A percentile compares a stretch with the other conserved stretches of the same genome.
Conservation (phyloP, 2,113 vertebrate genomes). For the Coptodon rendalli region DNA sequence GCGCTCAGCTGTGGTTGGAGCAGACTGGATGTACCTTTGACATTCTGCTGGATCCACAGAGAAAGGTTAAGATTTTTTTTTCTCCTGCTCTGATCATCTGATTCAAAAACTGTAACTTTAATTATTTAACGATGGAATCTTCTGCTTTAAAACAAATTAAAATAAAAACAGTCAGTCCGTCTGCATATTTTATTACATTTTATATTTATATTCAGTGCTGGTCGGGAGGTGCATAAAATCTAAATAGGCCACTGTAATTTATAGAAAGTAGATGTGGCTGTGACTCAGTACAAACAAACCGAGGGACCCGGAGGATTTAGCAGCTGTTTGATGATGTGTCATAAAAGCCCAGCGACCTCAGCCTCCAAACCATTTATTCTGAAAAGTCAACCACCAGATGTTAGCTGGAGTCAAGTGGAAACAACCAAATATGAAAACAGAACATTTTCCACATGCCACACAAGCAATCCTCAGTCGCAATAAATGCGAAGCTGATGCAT, state of each 20-base stretch:
- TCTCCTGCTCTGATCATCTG: background rate
- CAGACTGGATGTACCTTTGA: slow-evolving; percentile 60
- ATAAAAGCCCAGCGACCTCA: background rate
- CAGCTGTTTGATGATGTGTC: slow-evolving; percentile 29
- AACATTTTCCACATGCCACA: slow-evolving; percentile 9
- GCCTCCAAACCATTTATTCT: background rate
- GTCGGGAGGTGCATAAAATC: background rate
- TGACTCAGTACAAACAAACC: background rate
- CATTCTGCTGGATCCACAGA: slow-evolving; percentile 63
- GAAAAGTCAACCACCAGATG: slow-evolving; percentile 18
- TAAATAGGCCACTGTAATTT: background rate
- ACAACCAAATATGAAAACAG: background rate
- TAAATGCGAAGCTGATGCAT: background rate
- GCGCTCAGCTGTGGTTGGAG: slow-evolving; percentile 59
- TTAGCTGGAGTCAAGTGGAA: background rate
- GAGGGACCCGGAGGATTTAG: background rate
- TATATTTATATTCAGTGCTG: background rate
- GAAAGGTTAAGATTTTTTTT: slow-evolving; percentile 22
- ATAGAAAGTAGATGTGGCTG: background rate
- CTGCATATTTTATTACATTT: background rate
- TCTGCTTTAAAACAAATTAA: background rate
- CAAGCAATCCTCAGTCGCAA: background rate
- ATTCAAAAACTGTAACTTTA: background rate
- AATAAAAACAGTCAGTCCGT: background rate
- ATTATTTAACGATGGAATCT: background rate